Evolutionary conservation across 2,888 invertebrate genomes (phyloP), one percentile per base, ranked within the genome.

Genomic region (Fragum fragum): DNA sequence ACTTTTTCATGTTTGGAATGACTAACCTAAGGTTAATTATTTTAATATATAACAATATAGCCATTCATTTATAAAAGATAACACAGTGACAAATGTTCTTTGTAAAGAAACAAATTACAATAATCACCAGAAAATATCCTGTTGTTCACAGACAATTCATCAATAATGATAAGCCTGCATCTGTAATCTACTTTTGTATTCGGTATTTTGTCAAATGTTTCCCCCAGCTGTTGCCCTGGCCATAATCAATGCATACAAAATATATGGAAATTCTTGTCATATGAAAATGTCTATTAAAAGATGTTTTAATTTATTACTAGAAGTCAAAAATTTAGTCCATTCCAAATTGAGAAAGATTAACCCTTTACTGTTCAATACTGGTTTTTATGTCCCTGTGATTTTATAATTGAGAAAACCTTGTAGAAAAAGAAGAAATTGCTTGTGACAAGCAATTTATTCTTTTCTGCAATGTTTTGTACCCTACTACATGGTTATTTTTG

Each of bases 211-310:
- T 66, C 66, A 32, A 42, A 66, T 42, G 42, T 26, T 39, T 26
- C 66, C 23, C 2, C 21, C 42, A 66, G 66, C 66, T 66, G 66
- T 66, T 66, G 66, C 66, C 26, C 47, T 21, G 9, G 42, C 36
- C 66, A 66, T 26, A 66, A 66, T 66, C 66, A 66, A 66, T 66
- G 66, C 66, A 63, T 63, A 63, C 63, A 63, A 63, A 57, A 47
- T 47, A 47, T 47, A 47, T 47, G n/a, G 18, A 14, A 47, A 47
- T 9, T n/a, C 16, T 18, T 18, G 47, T 14, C 47, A 16, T 14
- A 47, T 14, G 16, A 47, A 47, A 47, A 47, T 14, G 47, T 47
- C 14, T 39, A n/a, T n/a, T n/a, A n/a, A n/a, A n/a, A n/a, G n/a
- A n/a, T 39, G 39, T 39, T 39, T 39, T 39, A 39, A 39, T 39